A percentile compares a stretch with the other conserved stretches of the same genome.
phyloP scores from a whole-genome alignment of 2,113 vertebrate genomes.

The Glaucidium brasilianum region DNA sequence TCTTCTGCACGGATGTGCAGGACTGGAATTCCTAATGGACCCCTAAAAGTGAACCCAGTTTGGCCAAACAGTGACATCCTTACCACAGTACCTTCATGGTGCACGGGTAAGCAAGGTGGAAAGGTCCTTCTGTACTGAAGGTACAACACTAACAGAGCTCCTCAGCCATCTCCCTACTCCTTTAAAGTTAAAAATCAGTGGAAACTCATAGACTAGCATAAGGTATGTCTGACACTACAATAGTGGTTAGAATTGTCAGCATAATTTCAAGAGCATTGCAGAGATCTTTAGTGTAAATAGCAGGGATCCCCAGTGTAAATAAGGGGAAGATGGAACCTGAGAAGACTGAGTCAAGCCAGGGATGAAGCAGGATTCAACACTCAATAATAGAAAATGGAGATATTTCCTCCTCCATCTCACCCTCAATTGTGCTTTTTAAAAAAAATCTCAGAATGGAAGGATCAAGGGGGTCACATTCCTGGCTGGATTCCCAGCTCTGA shows the following conservation, averaged over 20 bases:
- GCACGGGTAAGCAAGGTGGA: background rate
- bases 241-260: background rate
- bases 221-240: background rate
- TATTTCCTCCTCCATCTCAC: background rate
- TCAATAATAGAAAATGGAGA: constrained; percentile 22
- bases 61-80: background rate
- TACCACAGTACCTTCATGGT: background rate
- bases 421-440: constrained; percentile 11
- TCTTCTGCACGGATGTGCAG: background rate
- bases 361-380: background rate
- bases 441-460: background rate
- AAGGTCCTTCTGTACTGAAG: background rate
- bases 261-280: background rate
- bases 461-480: constrained; percentile 5
- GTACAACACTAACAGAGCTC: background rate
- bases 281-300: background rate
- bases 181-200: background rate
- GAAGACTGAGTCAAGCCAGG: background rate
- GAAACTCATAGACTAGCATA: background rate
- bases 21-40: background rate
- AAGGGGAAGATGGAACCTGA: background rate
- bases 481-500: constrained; percentile 34
- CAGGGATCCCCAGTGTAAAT: background rate
- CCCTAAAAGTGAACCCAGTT: background rate
- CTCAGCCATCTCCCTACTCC: background rate